Base-by-base conservation (phyloP, 2,888 invertebrate genomes). In the Girardia tigrina region DNA sequence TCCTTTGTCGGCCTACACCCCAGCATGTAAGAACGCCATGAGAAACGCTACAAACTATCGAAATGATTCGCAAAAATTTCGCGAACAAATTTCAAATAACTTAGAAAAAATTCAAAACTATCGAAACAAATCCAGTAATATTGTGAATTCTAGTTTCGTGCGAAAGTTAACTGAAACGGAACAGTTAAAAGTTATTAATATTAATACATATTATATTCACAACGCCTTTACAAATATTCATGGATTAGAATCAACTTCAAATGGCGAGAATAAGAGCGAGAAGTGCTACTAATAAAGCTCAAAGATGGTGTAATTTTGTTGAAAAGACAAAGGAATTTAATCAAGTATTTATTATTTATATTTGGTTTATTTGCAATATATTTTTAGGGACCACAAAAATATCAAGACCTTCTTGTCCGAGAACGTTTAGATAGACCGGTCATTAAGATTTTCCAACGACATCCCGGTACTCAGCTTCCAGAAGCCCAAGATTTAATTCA, bases 401-500 rank as follows among this genome's bases (percentile, higher is more conserved):
- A 56, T 56, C 4, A 56, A 4, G 56, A 56, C n/a, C 56, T 56
- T 56, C 23, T 56, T 20, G n/a, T 56, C 0, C 78, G 82, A 42
- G 84, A 84, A 79, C 79, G 81, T 56, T 79, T 84, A 28, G 80
- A 83, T 77, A 79, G 84, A 12, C 84, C 84, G 16, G 79, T 83
- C 75, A 81, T 84, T 29, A 78, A 79, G 8, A 80, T 82, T 23
- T 83, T 81, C 79, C 84, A 84, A 79, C 78, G 82, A 75, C 84
- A 84, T 78, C 83, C 83, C 27, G 84, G 84, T 27, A 83, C 81
- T 72, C 83, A 84, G 78, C 77, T 84, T 56, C 83, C 84, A 2
- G 84, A 84, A 78, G 81, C 84, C 14, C 82, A 82, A 78, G 81
- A 83, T 69, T 80, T 83, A 27, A 81, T 82, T 76, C 79, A 79